phyloP scores from a whole-genome alignment of 2,888 invertebrate species.

The Aradus depressus region DNA sequence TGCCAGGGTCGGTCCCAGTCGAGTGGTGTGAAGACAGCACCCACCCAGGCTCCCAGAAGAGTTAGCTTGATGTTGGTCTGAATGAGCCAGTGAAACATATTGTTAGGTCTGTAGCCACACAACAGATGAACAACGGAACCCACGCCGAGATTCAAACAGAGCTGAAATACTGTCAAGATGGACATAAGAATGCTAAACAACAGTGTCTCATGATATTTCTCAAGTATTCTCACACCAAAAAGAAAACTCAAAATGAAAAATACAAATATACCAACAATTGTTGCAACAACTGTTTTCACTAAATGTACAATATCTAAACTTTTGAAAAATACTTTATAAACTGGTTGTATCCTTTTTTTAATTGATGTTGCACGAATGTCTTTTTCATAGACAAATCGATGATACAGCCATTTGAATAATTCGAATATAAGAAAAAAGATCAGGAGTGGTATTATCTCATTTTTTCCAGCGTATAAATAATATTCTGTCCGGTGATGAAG shows the following conservation, averaged over 20 bases:
- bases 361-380: slow-evolving; percentile 14
- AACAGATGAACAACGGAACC: slow-evolving; percentile 35
- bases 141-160: slow-evolving; percentile 48
- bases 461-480: slow-evolving; percentile 14
- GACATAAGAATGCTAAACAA: slow-evolving; percentile 53
- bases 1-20: slow-evolving; percentile 91
- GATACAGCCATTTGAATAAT: slow-evolving; percentile 19
- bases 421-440: slow-evolving; percentile 17
- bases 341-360: slow-evolving; percentile 13
- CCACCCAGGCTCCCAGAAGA: slow-evolving; percentile 69
- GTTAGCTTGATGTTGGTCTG: slow-evolving; percentile 43
- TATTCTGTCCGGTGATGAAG: slow-evolving; percentile 1
- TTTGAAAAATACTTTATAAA: slow-evolving; percentile 10
- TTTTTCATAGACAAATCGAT: slow-evolving; percentile 19
- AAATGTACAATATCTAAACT: slow-evolving; percentile 29
- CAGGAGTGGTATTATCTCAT: slow-evolving; percentile 11
- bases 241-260: slow-evolving; percentile 51
- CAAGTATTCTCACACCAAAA: slow-evolving; percentile 55
- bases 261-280: slow-evolving; percentile 40
- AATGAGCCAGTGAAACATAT: slow-evolving; percentile 28
- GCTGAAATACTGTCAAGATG: slow-evolving; percentile 50
- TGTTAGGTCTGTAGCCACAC: slow-evolving; percentile 41
- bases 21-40: slow-evolving; percentile 72
- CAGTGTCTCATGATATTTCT: slow-evolving; percentile 53
- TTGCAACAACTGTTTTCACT: slow-evolving; percentile 41